phyloP scores from a whole-genome alignment of 2,797 vertebrate species.

The Yasuhikotakia modesta region DNA sequence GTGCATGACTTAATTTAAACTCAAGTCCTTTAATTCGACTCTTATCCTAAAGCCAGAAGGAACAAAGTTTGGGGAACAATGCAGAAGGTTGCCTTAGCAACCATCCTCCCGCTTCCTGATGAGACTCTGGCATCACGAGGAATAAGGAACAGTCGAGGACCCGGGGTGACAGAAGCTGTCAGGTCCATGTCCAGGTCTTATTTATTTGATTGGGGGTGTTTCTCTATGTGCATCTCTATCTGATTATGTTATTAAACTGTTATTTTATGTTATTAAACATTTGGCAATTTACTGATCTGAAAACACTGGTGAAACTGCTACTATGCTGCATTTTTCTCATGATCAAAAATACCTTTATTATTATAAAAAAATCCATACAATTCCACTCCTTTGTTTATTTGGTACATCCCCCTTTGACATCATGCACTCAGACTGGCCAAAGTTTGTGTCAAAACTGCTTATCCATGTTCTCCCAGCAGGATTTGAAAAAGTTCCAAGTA shows the following conservation, averaged over 20 bases:
- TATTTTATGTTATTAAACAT: too few relatives aligned
- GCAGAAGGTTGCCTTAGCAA: conserved; percentile 54
- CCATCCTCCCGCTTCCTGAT: conserved; percentile 56
- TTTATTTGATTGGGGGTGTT: conserved; percentile 48
- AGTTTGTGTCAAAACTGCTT: too few relatives aligned
- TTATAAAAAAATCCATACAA: too few relatives aligned
- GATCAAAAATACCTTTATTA: too few relatives aligned
- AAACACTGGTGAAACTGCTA: too few relatives aligned
- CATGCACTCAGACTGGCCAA: too few relatives aligned
- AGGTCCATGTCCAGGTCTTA: conserved; percentile 45
- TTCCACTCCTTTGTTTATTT: too few relatives aligned
- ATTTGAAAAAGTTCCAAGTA: too few relatives aligned
- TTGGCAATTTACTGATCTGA: not conserved
- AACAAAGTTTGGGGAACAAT: conserved; percentile 30
- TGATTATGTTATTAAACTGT: not conserved
- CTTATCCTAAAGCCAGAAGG: conserved; percentile 21
- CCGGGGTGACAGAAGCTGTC: conserved; percentile 62
- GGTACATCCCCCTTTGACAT: too few relatives aligned
- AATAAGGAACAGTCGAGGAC: conserved; percentile 64
- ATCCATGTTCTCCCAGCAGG: too few relatives aligned
- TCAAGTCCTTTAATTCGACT: conserved; percentile 13
- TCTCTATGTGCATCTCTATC: conserved; percentile 23
- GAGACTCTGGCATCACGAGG: conserved; percentile 59
- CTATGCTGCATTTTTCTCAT: too few relatives aligned
- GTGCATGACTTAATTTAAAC: not conserved